Evolutionary conservation across 2,888 invertebrate genomes (phyloP).

Genomic region (Catocala fraxini): DNA sequence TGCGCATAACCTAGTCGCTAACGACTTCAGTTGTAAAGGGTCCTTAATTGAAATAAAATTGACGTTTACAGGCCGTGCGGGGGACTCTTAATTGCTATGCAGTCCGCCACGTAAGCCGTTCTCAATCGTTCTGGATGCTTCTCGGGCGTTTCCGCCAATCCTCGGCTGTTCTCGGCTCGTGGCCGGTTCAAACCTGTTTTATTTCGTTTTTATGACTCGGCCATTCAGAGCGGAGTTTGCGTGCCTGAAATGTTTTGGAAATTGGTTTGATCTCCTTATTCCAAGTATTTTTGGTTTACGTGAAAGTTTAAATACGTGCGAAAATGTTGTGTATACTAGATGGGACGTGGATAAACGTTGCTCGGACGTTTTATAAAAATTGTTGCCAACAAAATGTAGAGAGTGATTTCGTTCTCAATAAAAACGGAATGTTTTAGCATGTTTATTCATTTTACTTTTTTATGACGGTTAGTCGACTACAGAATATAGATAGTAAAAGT

Average conservation of each 20-base stretch:
- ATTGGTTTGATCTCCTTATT: constrained; percentile 49
- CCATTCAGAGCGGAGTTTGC: constrained; percentile 46
- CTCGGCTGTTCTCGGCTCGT: constrained; percentile 38
- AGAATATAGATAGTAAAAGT: too few relatives aligned
- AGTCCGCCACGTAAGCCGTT: constrained; percentile 62
- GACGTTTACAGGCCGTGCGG: constrained; percentile 61
- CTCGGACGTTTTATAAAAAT: constrained; percentile 18
- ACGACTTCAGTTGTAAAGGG: constrained; percentile 59
- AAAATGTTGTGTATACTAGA: constrained; percentile 34
- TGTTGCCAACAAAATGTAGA: neutral
- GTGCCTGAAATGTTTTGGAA: constrained; percentile 51
- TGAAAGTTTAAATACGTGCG: constrained; percentile 48
- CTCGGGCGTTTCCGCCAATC: constrained; percentile 39
- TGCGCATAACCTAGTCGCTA: constrained; percentile 54
- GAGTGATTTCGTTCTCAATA: neutral
- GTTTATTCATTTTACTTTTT: neutral
- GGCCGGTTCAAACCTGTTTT: constrained; percentile 50
- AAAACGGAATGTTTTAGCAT: neutral
- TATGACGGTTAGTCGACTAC: too few relatives aligned
- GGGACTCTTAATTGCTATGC: constrained; percentile 65
- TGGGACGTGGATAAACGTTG: constrained; percentile 24
- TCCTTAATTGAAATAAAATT: constrained; percentile 72
- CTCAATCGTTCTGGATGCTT: constrained; percentile 42
- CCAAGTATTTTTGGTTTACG: constrained; percentile 46
- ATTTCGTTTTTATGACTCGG: constrained; percentile 56